Evolutionary conservation across 2,888 invertebrate genomes (phyloP).

Genomic region (Hyposoter didymator): DNA sequence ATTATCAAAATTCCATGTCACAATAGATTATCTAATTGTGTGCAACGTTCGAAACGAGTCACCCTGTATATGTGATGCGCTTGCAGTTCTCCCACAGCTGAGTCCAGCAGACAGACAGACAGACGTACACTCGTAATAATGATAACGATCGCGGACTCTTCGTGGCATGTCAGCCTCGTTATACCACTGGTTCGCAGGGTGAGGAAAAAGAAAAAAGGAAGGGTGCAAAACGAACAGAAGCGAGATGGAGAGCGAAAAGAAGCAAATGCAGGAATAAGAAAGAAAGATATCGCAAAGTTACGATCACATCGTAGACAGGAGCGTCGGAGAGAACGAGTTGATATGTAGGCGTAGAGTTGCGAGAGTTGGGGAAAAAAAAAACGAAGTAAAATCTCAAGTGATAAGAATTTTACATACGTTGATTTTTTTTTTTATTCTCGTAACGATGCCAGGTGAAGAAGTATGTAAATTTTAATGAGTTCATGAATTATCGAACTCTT

Average conservation of each 20-base stretch:
- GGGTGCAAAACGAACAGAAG: slow-evolving; percentile 47
- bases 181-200: slow-evolving; percentile 48
- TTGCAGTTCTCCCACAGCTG: slow-evolving; percentile 58
- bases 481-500: slow-evolving; percentile 42
- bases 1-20: neutral
- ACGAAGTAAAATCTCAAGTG: neutral
- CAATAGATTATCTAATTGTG: neutral
- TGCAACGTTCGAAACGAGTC: slow-evolving; percentile 11
- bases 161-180: slow-evolving; percentile 72
- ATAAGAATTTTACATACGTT: slow-evolving; percentile 33
- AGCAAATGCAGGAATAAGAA: slow-evolving; percentile 10
- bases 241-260: slow-evolving; percentile 47
- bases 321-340: slow-evolving; percentile 17
- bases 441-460: slow-evolving; percentile 43
- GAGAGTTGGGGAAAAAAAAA: slow-evolving; percentile 18
- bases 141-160: slow-evolving; percentile 75
- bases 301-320: slow-evolving; percentile 45
- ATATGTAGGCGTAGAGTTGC: slow-evolving; percentile 10
- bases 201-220: slow-evolving; percentile 41
- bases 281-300: slow-evolving; percentile 46
- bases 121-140: slow-evolving; percentile 76
- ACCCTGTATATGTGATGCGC: slow-evolving; percentile 47
- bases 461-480: slow-evolving; percentile 51
- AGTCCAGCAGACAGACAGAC: slow-evolving; percentile 68
- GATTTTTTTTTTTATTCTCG: slow-evolving; percentile 35